Evolutionary conservation across 2,797 vertebrate species (phyloP).

Genomic region (Antennarius maculatus): DNA sequence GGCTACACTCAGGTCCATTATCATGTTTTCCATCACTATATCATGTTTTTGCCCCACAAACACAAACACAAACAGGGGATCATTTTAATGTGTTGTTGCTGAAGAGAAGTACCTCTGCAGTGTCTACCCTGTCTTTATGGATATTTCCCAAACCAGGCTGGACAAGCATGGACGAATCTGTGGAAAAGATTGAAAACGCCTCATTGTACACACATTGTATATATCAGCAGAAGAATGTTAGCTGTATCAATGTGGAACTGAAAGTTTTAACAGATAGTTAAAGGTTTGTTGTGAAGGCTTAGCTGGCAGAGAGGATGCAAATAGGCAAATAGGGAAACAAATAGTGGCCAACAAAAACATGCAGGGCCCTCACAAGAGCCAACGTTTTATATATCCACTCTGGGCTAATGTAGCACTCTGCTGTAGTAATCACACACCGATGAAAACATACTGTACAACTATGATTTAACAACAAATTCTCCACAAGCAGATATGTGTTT

Average conservation of each 20-base stretch:
- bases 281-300: too few species aligned
- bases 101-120: constrained; percentile 40
- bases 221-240: background rate
- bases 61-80: constrained; percentile 21
- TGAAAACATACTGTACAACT: too few species aligned
- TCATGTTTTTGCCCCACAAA: constrained; percentile 27
- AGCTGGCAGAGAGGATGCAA: too few species aligned
- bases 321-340: too few species aligned
- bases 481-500: too few species aligned
- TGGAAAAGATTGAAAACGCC: constrained; percentile 4
- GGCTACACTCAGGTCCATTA: constrained; percentile 22
- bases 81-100: constrained; percentile 24
- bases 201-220: background rate
- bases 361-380: too few species aligned
- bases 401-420: too few species aligned
- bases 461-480: too few species aligned
- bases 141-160: constrained; percentile 55
- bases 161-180: constrained; percentile 27
- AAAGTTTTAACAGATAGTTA: background rate
- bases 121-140: constrained; percentile 55
- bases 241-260: background rate
- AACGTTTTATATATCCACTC: too few species aligned
- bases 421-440: too few species aligned
- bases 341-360: too few species aligned
- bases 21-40: constrained; percentile 42